Evolutionary conservation across 1,140 invertebrate species (phyloP).

Genomic region (Rhagoletis pomonella): DNA sequence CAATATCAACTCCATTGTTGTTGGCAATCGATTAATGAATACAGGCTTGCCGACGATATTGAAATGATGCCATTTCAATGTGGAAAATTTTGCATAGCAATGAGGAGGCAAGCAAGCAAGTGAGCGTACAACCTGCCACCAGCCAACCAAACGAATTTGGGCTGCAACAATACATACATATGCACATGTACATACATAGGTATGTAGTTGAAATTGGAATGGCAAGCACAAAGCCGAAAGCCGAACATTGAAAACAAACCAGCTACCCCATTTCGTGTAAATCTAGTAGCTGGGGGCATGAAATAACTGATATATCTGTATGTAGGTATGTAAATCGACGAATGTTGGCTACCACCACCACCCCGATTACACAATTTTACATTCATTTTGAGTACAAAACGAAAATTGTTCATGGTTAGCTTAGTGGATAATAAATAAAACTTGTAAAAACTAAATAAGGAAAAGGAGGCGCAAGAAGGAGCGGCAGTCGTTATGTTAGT

Average conservation of each 20-base stretch:
- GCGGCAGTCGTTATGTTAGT: background rate
- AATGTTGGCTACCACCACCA: background rate
- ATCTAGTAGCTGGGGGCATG: too few relatives aligned
- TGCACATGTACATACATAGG: background rate
- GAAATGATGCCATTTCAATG: slow-evolving; percentile 71
- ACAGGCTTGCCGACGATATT: slow-evolving; percentile 69
- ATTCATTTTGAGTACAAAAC: slow-evolving; percentile 50
- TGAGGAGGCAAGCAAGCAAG: slow-evolving; percentile 60
- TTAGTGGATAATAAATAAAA: background rate
- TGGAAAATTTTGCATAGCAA: slow-evolving; percentile 70
- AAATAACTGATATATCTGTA: background rate
- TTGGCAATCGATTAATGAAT: slow-evolving; percentile 72
- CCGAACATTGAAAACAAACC: background rate
- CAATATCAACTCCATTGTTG: slow-evolving; percentile 68
- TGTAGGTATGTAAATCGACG: background rate
- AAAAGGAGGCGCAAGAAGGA: background rate
- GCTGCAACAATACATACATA: background rate
- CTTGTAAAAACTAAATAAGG: slow-evolving; percentile 1
- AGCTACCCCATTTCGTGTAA: slow-evolving; percentile 24
- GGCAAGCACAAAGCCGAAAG: background rate
- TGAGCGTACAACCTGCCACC: background rate
- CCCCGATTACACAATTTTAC: slow-evolving; percentile 21
- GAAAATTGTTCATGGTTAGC: slow-evolving; percentile 40
- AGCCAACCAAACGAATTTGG: background rate
- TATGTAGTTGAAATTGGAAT: background rate